A percentile compares a stretch with the other conserved stretches of the same genome.
These are phyloP conservation scores for Apogon talboti DNA, from an alignment of 2,797 vertebrate species.

Conservation along the genomic window DNA sequence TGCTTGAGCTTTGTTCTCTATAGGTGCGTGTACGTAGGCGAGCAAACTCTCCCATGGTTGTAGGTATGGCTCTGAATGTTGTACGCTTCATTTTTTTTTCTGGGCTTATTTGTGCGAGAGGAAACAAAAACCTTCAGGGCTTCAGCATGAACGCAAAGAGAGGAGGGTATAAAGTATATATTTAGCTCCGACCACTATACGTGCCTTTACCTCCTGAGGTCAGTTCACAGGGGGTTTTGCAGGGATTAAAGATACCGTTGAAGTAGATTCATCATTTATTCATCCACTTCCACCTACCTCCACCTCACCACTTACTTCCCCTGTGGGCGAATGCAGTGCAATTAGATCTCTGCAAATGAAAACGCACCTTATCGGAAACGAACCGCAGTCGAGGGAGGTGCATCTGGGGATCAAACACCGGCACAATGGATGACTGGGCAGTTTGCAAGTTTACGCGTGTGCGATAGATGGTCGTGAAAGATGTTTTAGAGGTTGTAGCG, in stretches of 20 bases:
- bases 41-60: constrained; percentile 13
- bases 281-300: constrained; percentile 68
- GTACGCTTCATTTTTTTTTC: constrained; percentile 4
- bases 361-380: constrained; percentile 44
- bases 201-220: constrained; percentile 63
- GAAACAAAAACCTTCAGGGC: constrained; percentile 7
- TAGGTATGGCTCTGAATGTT: constrained; percentile 32
- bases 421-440: constrained; percentile 19
- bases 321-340: constrained; percentile 51
- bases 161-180: constrained; percentile 44
- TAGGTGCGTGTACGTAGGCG: constrained; percentile 15
- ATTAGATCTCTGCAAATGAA: constrained; percentile 66
- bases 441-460: constrained; percentile 31
- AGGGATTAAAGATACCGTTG: constrained; percentile 67
- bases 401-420: constrained; percentile 29
- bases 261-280: constrained; percentile 78
- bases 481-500: background rate
- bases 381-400: constrained; percentile 5
- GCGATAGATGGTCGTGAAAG: background rate
- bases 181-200: constrained; percentile 45
- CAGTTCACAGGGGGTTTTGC: constrained; percentile 55
- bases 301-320: constrained; percentile 48
- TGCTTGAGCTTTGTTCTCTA: constrained; percentile 38
- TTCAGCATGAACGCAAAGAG: constrained; percentile 26
- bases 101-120: background rate